These are phyloP conservation scores for Argya squamiceps DNA, from an alignment of 2,797 vertebrate genomes.

Conservation along the genomic window DNA sequence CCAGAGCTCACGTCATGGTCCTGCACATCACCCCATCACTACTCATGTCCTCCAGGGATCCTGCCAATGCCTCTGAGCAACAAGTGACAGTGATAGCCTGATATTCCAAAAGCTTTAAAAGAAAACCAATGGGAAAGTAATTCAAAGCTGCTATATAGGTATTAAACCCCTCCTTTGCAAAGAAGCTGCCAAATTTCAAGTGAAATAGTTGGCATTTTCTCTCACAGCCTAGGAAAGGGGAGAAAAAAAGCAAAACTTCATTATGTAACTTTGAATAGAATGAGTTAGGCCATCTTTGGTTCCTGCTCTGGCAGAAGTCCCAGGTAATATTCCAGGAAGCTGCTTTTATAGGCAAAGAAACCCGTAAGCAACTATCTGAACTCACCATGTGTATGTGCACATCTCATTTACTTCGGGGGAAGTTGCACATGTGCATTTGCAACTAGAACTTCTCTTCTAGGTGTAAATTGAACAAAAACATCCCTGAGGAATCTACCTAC, in stretches of 20 bases:
- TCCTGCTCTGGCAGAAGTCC: conserved; percentile 24
- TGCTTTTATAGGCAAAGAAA: neutral
- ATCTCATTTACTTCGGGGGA: neutral
- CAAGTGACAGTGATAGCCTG: neutral
- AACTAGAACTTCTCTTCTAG: neutral
- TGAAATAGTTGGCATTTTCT: neutral
- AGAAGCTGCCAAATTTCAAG: conserved; percentile 12
- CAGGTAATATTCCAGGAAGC: conserved; percentile 34
- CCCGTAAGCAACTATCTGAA: neutral
- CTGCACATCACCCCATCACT: neutral
- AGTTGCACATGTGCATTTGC: neutral
- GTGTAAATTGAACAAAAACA: conserved; percentile 28
- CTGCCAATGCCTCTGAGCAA: conserved; percentile 7
- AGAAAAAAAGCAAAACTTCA: neutral
- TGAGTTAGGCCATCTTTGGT: neutral
- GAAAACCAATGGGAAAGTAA: neutral
- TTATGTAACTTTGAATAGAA: conserved; percentile 14
- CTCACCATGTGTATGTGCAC: neutral
- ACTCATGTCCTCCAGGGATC: neutral
- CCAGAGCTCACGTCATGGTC: neutral
- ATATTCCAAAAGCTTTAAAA: neutral
- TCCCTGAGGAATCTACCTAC: conserved; percentile 12
- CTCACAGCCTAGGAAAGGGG: neutral
- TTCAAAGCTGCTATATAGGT: conserved; percentile 1
- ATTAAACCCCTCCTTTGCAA: neutral